Evolutionary conservation across 2,797 vertebrate genomes (phyloP), one percentile per base, ranked within the genome.

Genomic region (Leptoclinus maculatus): DNA sequence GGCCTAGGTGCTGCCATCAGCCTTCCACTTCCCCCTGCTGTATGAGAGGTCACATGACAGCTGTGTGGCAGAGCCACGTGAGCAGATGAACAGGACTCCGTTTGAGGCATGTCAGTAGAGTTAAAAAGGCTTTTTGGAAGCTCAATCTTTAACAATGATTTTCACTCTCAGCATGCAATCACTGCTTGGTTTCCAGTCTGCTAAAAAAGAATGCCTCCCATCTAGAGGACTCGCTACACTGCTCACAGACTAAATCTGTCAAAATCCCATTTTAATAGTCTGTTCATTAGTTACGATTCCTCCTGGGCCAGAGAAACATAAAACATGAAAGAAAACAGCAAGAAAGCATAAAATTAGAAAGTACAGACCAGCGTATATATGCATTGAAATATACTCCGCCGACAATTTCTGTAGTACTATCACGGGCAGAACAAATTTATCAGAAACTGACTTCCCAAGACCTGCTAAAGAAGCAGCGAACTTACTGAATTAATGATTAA

Each of bases 1-100:
- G 47, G 27, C 39, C 49, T 56, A 54, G 32, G 70, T 12, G 74
- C 66, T 49, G 65, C 59, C 57, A 38, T 71, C 49, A 70, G 74
- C 65, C 74, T 53, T 80, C 57, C 83, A 76, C 74, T 69, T 51
- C 86, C 82, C 80, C 73, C 82, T 84, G 82, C 86, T 80, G 80
- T 51, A 74, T 7, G 36, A 83, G 71, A 64, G 82, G 74, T 88
- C 84, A 85, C 78, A 83, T 78, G 78, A 38, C 79, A 80, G 66
- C 67, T 63, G 56, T 23, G 8, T 53, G 53, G 11, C 62, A 9
- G 14, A 58, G 25, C 11, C 51, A 29, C 60, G 38, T 2, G 27
- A 45, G n/a, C 71, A 19, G n/a, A 29, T 63, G n/a, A n/a, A 45
- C 25, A 64, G 21, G 27, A 67, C 47, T 51, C 29, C 3, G 39